Conservation (phyloP, 2,888 invertebrate genomes). For the Sycophila texana region DNA sequence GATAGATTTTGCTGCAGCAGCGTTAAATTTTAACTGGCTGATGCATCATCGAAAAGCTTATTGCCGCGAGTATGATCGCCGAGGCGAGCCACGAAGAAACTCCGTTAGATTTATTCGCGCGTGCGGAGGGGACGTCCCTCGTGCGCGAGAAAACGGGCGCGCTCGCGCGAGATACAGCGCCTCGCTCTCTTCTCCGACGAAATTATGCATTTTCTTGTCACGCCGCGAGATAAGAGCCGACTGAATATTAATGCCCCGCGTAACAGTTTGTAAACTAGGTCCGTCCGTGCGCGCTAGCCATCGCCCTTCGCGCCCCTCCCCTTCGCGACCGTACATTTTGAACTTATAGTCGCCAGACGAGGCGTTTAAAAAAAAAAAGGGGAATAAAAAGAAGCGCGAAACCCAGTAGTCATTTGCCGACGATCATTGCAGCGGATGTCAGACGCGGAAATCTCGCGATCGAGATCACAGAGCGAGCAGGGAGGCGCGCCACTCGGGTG, state of each 20-base stretch:
- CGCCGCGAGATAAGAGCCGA: constrained; percentile 68
- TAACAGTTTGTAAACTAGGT: constrained; percentile 74
- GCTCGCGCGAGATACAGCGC: constrained; percentile 26
- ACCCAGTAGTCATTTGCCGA: too few species aligned
- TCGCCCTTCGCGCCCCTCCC: neutral
- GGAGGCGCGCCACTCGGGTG: too few species aligned
- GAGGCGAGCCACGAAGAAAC: neutral
- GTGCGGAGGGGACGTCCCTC: neutral
- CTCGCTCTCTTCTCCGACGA: constrained; percentile 54
- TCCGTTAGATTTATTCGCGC: too few species aligned
- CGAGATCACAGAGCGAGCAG: neutral
- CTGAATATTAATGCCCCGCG: constrained; percentile 73
- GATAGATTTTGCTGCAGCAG: neutral
- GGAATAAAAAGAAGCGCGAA: too few species aligned
- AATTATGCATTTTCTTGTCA: constrained; percentile 75
- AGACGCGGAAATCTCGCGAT: neutral
- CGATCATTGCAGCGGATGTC: neutral
- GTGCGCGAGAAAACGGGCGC: constrained; percentile 27
- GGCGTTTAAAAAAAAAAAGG: too few species aligned
- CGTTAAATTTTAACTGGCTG: too few species aligned
- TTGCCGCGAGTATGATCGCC: too few species aligned
- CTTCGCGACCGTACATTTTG: neutral
- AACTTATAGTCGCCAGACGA: too few species aligned
- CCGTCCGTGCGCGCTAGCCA: constrained; percentile 54
- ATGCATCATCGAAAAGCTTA: too few species aligned